These are phyloP conservation scores for Anas platyrhynchos DNA, from an alignment of 2,113 vertebrate species.

Conservation along the genomic window DNA sequence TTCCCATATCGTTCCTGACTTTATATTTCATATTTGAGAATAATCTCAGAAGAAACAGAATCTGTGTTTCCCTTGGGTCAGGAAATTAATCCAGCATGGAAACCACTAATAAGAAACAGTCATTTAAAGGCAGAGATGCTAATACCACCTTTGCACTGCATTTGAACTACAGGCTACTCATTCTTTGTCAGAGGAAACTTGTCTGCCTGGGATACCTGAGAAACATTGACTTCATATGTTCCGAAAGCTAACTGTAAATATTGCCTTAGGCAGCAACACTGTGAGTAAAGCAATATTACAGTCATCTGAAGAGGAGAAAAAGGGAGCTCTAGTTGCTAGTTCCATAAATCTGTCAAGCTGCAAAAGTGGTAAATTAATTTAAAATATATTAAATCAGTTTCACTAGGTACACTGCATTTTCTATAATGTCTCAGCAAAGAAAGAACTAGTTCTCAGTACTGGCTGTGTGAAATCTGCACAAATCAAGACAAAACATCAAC, in stretches of 20 bases:
- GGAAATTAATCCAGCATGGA: conserved; percentile 65
- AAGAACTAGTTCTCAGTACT: neutral
- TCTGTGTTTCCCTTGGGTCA: conserved; percentile 51
- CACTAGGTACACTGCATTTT: neutral
- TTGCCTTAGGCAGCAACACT: neutral
- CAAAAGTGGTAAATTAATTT: neutral
- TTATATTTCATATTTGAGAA: conserved; percentile 38
- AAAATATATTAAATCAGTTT: neutral
- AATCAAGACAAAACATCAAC: neutral
- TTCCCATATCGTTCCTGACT: neutral
- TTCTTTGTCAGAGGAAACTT: neutral
- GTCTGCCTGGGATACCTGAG: neutral
- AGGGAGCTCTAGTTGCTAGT: neutral
- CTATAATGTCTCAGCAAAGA: neutral
- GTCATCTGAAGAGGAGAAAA: neutral
- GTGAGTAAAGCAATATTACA: neutral
- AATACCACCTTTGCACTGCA: neutral
- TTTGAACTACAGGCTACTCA: neutral
- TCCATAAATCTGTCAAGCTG: neutral
- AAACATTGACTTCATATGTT: neutral
- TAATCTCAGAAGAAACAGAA: conserved; percentile 50
- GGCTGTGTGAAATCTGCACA: neutral
- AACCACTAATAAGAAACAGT: conserved; percentile 51
- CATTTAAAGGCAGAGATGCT: conserved; percentile 37
- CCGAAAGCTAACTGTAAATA: neutral